phyloP scores from a whole-genome alignment of 2,888 invertebrate species.

The Eretmocerus hayati region DNA sequence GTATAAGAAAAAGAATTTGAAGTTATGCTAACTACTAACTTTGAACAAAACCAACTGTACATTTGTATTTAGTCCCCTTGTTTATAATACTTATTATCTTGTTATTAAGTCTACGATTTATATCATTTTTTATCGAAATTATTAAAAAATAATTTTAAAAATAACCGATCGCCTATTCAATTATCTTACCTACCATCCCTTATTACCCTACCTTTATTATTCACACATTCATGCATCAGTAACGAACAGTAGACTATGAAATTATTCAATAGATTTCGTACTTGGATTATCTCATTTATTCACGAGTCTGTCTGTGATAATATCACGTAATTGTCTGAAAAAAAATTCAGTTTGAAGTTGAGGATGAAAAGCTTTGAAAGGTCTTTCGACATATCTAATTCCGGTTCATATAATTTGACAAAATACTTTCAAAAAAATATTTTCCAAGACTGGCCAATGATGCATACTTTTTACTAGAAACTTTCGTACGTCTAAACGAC shows the following conservation, averaged over 20 bases:
- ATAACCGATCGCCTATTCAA: conserved; percentile 27
- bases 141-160: conserved; percentile 48
- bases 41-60: conserved; percentile 42
- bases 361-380: too few species aligned
- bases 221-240: not conserved
- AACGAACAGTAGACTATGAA: too few species aligned
- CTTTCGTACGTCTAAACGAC: not conserved
- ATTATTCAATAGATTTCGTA: too few species aligned
- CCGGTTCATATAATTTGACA: too few species aligned
- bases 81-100: conserved; percentile 48
- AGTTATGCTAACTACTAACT: conserved; percentile 44
- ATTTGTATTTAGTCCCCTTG: conserved; percentile 48
- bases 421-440: too few species aligned
- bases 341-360: too few species aligned
- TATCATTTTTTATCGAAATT: conserved; percentile 49
- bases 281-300: too few species aligned
- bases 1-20: conserved; percentile 36
- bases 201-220: conserved; percentile 5
- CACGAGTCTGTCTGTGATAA: too few species aligned
- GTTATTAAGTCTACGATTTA: conserved; percentile 48
- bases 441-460: too few species aligned
- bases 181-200: conserved; percentile 12
- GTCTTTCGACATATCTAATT: too few species aligned
- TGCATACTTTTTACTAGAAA: too few species aligned
- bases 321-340: too few species aligned